These are phyloP conservation scores for Ramphastos sulfuratus DNA, from an alignment of 2,113 vertebrate genomes.

Conservation along the genomic window DNA sequence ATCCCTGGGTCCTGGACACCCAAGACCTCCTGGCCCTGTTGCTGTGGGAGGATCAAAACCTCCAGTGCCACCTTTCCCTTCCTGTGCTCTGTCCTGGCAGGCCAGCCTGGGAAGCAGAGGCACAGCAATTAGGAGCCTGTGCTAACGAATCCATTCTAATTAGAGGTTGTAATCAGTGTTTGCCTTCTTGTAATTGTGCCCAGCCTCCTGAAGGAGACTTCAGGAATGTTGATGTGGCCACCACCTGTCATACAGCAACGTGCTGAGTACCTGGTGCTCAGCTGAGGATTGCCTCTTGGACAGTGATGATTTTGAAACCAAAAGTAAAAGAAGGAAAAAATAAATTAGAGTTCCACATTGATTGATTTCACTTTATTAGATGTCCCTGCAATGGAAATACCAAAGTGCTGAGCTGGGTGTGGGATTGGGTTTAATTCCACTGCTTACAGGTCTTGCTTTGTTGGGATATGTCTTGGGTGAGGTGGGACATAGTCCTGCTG, in stretches of 20 bases:
- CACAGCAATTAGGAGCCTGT: constrained; percentile 3
- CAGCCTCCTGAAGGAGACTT: background rate
- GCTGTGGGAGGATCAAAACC: background rate
- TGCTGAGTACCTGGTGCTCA: no score
- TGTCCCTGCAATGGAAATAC: background rate
- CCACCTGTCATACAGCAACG: accelerated
- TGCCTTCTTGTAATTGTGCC: background rate
- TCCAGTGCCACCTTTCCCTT: background rate
- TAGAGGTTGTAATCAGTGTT: background rate
- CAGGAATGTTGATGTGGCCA: background rate
- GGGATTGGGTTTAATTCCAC: background rate
- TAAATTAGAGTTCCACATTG: background rate
- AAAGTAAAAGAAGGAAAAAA: background rate
- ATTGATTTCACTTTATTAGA: background rate
- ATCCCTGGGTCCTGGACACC: background rate
- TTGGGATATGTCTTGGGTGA: accelerated
- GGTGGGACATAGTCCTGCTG: background rate
- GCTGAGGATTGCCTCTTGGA: background rate
- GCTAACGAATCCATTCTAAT: constrained; percentile 6
- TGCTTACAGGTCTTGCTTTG: background rate
- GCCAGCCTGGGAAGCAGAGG: background rate
- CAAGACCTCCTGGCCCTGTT: background rate
- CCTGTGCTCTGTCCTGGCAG: background rate
- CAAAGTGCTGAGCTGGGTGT: background rate
- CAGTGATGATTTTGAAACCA: background rate